Conservation (phyloP, 2,797 vertebrate species). For the Prunella strophiata region DNA sequence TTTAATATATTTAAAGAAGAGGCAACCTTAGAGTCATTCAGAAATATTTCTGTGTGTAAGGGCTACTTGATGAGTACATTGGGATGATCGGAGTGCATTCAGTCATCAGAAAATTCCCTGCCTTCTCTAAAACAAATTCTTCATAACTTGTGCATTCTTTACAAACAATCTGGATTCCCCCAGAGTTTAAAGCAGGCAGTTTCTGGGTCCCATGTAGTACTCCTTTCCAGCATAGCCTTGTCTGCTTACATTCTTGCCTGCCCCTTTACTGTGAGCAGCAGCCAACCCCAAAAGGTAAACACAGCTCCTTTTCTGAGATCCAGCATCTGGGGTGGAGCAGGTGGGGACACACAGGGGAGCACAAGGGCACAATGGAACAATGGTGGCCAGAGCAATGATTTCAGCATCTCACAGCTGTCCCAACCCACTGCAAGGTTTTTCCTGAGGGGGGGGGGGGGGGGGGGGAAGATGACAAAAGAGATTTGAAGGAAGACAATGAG, state of each 20-base stretch:
- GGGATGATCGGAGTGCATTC: background rate
- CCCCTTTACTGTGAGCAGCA: background rate
- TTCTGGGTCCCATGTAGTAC: background rate
- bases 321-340: background rate
- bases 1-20: background rate
- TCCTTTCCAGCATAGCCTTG: background rate
- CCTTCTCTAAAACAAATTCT: background rate
- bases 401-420: constrained; percentile 32
- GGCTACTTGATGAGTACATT: background rate
- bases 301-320: rapidly evolving
- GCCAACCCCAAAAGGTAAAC: background rate
- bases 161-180: background rate
- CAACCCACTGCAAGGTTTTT: background rate
- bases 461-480: constrained; percentile 27
- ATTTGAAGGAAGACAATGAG: constrained; percentile 57
- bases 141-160: background rate
- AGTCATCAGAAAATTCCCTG: background rate
- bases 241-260: background rate
- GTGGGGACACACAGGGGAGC: background rate
- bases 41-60: background rate
- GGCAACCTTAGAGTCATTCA: background rate
- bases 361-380: constrained; percentile 52
- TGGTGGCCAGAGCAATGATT: constrained; percentile 20
- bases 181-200: background rate
- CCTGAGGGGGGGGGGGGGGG: background rate